Conservation (phyloP, 2,888 invertebrate species). For the Cephus sareptanus region DNA sequence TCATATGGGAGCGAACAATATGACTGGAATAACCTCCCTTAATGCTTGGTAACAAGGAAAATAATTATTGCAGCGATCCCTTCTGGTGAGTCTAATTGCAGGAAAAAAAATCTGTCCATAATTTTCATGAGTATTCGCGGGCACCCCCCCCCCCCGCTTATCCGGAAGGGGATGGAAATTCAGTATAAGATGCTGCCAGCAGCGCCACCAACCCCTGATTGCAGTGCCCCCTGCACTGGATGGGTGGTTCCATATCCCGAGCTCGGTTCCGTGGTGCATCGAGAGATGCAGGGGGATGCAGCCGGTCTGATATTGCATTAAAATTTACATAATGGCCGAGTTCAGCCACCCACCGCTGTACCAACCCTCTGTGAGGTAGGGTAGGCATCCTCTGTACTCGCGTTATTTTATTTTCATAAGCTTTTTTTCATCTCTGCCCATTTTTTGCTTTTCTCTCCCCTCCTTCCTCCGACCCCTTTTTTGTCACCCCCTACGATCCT, state of each 20-base stretch:
- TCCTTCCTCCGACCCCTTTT: neutral
- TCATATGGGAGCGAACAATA: neutral
- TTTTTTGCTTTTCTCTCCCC: neutral
- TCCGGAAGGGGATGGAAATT: neutral
- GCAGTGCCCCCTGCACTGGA: neutral
- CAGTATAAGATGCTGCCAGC: neutral
- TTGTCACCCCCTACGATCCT: neutral
- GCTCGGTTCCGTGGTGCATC: neutral
- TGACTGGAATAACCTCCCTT: neutral
- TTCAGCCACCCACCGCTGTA: slow-evolving; percentile 32
- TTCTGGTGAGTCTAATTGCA: neutral
- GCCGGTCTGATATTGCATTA: slow-evolving; percentile 48
- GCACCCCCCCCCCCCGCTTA: neutral
- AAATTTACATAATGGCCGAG: slow-evolving; percentile 56
- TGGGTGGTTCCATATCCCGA: neutral
- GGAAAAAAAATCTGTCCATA: neutral
- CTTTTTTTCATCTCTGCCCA: neutral
- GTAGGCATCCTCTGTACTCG: neutral
- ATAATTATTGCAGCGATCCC: neutral
- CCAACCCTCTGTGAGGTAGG: neutral
- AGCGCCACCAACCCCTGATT: neutral
- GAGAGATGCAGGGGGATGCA: slow-evolving; percentile 35
- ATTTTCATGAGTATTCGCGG: neutral
- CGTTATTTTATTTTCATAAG: neutral
- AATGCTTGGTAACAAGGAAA: neutral